A percentile compares a stretch with the other conserved stretches of the same genome.
Evolutionary conservation across 64 coral and sea anemone genomes (phyloP).

Genomic region (Dendronephthya gigantea): DNA sequence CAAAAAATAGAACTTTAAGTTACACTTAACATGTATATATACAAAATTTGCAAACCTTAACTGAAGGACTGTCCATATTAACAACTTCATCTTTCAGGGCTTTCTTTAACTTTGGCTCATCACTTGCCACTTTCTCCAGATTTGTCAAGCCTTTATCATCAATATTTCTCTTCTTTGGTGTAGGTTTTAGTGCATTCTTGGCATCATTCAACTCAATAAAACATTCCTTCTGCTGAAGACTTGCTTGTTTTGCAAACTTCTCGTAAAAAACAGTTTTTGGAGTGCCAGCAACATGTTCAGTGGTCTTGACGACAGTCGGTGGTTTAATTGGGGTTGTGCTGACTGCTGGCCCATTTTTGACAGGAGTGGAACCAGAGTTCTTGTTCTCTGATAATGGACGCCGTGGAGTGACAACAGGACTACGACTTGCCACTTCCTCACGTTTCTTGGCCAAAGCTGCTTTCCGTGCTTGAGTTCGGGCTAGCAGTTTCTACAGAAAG

Average conservation of each 20-base stretch:
- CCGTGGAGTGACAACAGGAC: conserved; percentile 2
- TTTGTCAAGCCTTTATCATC: neutral
- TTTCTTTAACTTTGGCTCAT: neutral
- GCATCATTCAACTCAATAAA: neutral
- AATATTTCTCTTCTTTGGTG: neutral
- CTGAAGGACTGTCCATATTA: neutral
- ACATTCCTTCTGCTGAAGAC: neutral
- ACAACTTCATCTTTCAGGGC: neutral
- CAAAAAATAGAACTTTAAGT: neutral
- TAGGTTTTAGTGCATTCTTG: neutral
- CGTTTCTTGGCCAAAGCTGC: conserved; percentile 1
- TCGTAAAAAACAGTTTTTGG: neutral
- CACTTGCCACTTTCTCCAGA: neutral
- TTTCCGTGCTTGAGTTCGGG: neutral
- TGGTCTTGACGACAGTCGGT: neutral
- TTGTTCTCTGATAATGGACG: neutral
- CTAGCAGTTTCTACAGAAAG: neutral
- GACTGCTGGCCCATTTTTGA: neutral
- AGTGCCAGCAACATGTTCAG: neutral
- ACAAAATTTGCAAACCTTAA: neutral
- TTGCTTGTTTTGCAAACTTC: conserved; percentile 7
- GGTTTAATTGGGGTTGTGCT: neutral
- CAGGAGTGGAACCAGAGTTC: neutral
- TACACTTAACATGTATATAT: neutral
- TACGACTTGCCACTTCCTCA: neutral